Percentiles rank a stretch among this genome's conserved stretches.
Evolutionary conservation across 2,797 vertebrate species (phyloP).

Genomic region (Monodelphis domestica): DNA sequence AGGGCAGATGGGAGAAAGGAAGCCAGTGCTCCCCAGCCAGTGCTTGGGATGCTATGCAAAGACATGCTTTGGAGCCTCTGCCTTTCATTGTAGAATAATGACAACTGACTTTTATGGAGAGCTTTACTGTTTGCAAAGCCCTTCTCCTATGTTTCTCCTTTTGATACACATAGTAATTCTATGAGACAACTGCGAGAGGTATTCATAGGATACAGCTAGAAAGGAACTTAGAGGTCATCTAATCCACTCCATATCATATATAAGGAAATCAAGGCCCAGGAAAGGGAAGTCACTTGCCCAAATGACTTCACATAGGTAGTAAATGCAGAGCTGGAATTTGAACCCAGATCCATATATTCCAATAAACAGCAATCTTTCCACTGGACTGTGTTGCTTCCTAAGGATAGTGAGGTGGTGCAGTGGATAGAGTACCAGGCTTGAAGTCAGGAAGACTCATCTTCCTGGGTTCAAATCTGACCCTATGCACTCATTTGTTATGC

Average conservation of each 20-base stretch:
- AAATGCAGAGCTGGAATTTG: background rate
- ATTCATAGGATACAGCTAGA: background rate
- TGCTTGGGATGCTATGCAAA: background rate
- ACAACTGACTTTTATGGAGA: background rate
- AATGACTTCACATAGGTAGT: background rate
- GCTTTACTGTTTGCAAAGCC: background rate
- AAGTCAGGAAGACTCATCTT: too few species aligned
- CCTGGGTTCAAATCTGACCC: too few species aligned
- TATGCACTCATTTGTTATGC: too few species aligned
- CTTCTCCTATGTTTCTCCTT: background rate
- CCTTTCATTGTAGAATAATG: background rate
- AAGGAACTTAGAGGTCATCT: background rate
- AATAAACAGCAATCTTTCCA: background rate
- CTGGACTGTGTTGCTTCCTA: background rate
- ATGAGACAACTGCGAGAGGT: background rate
- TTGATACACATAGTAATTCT: background rate
- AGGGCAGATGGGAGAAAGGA: background rate
- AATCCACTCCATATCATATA: background rate
- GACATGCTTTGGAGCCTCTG: background rate
- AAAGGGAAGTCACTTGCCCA: background rate
- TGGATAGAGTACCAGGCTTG: too few species aligned
- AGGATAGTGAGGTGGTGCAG: too few species aligned
- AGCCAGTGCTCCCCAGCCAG: background rate
- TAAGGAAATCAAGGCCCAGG: background rate
- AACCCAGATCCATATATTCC: background rate